Percentiles rank a stretch among this genome's conserved stretches.
phyloP scores from a whole-genome alignment of 2,888 invertebrate genomes.

The Lapara coniferarum region DNA sequence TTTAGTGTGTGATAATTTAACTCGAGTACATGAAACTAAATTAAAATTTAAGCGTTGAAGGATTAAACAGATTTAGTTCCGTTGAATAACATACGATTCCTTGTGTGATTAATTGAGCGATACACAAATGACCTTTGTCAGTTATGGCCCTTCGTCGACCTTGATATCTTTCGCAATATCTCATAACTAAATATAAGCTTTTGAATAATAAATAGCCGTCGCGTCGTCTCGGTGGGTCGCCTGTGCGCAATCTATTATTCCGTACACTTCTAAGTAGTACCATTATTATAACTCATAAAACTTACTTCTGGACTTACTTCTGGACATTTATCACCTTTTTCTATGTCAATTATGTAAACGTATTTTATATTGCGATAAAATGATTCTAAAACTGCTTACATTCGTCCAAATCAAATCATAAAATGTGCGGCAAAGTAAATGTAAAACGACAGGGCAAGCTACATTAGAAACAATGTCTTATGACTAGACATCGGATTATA shows the following conservation, averaged over 20 bases:
- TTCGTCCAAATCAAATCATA: too few relatives aligned
- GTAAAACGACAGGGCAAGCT: slow-evolving; percentile 46
- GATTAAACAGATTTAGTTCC: slow-evolving; percentile 5
- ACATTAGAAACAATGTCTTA: slow-evolving; percentile 42
- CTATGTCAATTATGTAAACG: neutral
- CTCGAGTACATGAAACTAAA: neutral
- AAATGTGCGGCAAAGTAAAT: slow-evolving; percentile 23
- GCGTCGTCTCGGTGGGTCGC: slow-evolving; percentile 41
- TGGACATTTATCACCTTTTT: slow-evolving; percentile 3
- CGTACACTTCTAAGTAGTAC: slow-evolving; percentile 33
- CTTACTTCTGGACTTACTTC: slow-evolving; percentile 7
- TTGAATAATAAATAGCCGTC: slow-evolving; percentile 55
- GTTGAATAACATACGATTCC: slow-evolving; percentile 6
- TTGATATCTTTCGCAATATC: slow-evolving; percentile 39
- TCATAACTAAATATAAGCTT: slow-evolving; percentile 47
- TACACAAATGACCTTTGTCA: slow-evolving; percentile 32
- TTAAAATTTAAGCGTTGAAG: neutral
- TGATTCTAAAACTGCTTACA: neutral
- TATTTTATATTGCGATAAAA: neutral
- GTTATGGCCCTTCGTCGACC: slow-evolving; percentile 36
- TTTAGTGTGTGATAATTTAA: neutral
- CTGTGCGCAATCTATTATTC: slow-evolving; percentile 49
- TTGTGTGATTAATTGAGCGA: slow-evolving; percentile 1
- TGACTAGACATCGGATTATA: too few relatives aligned
- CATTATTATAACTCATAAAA: slow-evolving; percentile 19